Evolutionary conservation across 2,888 invertebrate species (phyloP).

Genomic region (Ptilodon capucinus): DNA sequence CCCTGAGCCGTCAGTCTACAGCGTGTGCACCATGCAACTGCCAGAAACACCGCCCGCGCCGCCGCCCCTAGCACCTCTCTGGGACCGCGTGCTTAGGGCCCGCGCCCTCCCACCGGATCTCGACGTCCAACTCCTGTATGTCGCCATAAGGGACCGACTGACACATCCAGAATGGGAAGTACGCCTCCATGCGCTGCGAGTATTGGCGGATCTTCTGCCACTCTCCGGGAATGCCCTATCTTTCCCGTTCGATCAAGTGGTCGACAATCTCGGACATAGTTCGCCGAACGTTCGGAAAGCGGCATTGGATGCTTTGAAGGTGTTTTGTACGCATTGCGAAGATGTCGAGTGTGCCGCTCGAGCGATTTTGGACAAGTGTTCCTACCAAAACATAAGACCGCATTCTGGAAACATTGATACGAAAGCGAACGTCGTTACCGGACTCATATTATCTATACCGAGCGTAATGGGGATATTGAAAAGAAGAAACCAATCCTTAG

Average conservation of each 20-base stretch:
- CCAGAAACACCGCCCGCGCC: constrained; percentile 64
- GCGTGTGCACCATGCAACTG: constrained; percentile 75
- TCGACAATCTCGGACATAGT: constrained; percentile 90
- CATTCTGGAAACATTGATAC: constrained; percentile 76
- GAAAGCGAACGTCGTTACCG: constrained; percentile 83
- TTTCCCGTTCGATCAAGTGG: constrained; percentile 87
- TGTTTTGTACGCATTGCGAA: constrained; percentile 86
- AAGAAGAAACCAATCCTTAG: constrained; percentile 69
- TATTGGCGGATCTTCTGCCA: constrained; percentile 90
- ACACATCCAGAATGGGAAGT: constrained; percentile 93
- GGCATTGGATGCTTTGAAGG: constrained; percentile 88
- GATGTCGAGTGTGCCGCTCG: constrained; percentile 86
- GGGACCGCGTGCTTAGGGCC: constrained; percentile 91
- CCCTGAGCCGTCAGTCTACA: constrained; percentile 50
- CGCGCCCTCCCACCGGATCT: constrained; percentile 87
- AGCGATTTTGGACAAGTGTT: constrained; percentile 85
- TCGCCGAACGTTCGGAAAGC: constrained; percentile 92
- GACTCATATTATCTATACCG: constrained; percentile 85
- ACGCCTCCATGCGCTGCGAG: constrained; percentile 90
- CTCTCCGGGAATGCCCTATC: constrained; percentile 87
- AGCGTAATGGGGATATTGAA: constrained; percentile 83
- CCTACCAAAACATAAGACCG: constrained; percentile 81
- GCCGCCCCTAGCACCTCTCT: constrained; percentile 87
- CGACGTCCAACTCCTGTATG: constrained; percentile 85
- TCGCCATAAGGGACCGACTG: constrained; percentile 87